These are phyloP conservation scores for Natator depressus DNA, from an alignment of 2,113 vertebrate genomes.

Conservation along the genomic window DNA sequence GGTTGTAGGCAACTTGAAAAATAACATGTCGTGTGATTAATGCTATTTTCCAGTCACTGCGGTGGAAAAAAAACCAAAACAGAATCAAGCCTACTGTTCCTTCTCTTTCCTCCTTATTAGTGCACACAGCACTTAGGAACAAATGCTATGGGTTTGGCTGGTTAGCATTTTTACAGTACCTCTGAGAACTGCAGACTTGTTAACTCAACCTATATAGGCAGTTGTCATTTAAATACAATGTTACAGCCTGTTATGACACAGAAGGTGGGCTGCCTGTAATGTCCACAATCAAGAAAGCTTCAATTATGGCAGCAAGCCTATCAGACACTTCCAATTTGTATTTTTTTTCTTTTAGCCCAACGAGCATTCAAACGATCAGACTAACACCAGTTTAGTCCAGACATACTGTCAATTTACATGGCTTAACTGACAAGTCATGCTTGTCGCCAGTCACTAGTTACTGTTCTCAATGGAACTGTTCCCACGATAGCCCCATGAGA, in stretches of 20 bases:
- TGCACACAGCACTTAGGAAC: slow-evolving; percentile 22
- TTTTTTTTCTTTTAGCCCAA: slow-evolving; percentile 31
- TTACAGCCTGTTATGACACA: neutral
- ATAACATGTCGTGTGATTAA: slow-evolving; percentile 17
- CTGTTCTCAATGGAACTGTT: slow-evolving; percentile 30
- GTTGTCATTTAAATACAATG: slow-evolving; percentile 41
- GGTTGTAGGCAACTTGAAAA: slow-evolving; percentile 30
- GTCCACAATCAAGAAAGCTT: slow-evolving; percentile 1
- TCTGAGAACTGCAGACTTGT: slow-evolving; percentile 19
- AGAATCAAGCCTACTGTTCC: neutral
- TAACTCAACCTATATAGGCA: slow-evolving; percentile 11
- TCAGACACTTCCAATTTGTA: slow-evolving; percentile 48
- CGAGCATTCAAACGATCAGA: slow-evolving; percentile 44
- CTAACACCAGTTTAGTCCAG: slow-evolving; percentile 43
- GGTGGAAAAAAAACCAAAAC: neutral
- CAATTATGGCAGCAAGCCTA: slow-evolving; percentile 26
- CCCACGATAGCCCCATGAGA: neutral
- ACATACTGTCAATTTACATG: slow-evolving; percentile 53
- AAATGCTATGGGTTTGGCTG: neutral
- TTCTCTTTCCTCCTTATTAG: slow-evolving; percentile 10
- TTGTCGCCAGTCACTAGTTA: slow-evolving; percentile 52
- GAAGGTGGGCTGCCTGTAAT: slow-evolving; percentile 1
- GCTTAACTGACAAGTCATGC: slow-evolving; percentile 60
- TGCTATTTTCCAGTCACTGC: neutral
- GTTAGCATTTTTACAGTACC: slow-evolving; percentile 12